Base-by-base conservation (phyloP, 2,113 vertebrate species). In the Ammospiza nelsoni region DNA sequence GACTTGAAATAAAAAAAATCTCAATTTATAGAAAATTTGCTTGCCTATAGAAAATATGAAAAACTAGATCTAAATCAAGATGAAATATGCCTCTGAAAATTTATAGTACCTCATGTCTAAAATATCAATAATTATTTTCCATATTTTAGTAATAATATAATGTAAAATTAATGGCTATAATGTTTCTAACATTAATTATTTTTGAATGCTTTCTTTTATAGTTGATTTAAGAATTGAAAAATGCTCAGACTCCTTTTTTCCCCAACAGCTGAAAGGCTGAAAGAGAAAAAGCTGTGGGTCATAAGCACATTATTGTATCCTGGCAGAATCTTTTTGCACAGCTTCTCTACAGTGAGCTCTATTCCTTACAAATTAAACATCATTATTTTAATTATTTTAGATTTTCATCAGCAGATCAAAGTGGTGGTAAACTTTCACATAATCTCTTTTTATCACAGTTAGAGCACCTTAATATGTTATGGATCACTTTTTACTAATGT, bases 191-290 rank as follows among this genome's bases (percentile, higher is more conserved):
- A 84, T 57, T 92, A 74, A 49, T 17, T 3, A 75, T 91, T 91
- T 95, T 96, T 86, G 96, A 94, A 94, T 96, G 68, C 27, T 95
- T 97, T 91, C 12, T 87, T 86, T 96, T 87, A 57, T 44, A 35
- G 55, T 67, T 92, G 71, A 94, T 96, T 97, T 92, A 54, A 74
- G 54, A 54, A 76, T n/a, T 58, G 39, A 57, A 76, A 95, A 90
- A 72, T 84, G 15, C 85, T 97, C n/a, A 91, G 61, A 78, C 46
- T 89, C 66, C 7, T 65, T 31, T 58, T 76, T 61, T 58, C 37
- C 44, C 10, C 46, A 41, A 12, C 12, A 35, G 11, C 51, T 52
- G 68, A 67, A 71, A 90, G 44, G 79, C 10, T 48, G 23, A 44
- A 84, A 81, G 39, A 16, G 23, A 29, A 63, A 66, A 72, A 85